phyloP scores from a whole-genome alignment of 2,888 invertebrate species.

The Chromoteleia sp. region DNA sequence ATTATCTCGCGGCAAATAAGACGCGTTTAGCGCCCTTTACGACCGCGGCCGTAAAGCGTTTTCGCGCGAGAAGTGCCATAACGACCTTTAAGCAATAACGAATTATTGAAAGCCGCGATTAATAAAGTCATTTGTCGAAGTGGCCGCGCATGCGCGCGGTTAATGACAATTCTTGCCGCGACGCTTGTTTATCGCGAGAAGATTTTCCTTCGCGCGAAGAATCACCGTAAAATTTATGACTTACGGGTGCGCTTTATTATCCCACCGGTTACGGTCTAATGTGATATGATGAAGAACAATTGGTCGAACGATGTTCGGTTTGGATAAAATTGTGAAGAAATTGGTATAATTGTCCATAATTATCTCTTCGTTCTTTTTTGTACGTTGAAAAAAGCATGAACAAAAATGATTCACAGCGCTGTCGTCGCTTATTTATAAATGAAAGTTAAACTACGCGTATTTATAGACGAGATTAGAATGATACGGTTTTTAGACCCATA shows the following conservation, averaged over 20 bases:
- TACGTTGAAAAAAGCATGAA: too few species aligned
- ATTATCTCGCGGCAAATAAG: background rate
- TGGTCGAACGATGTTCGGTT: background rate
- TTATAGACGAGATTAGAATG: background rate
- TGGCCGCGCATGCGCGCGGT: background rate
- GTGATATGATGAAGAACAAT: background rate
- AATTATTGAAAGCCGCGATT: background rate
- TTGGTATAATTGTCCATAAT: too few species aligned
- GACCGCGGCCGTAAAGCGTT: background rate
- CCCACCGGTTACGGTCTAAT: background rate
- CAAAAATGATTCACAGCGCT: too few species aligned
- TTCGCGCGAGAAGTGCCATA: background rate
- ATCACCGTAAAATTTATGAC: slow-evolving; percentile 5
- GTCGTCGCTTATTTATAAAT: too few species aligned
- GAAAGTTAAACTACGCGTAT: too few species aligned
- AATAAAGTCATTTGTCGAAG: slow-evolving; percentile 8
- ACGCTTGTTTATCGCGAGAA: background rate
- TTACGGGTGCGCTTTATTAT: background rate
- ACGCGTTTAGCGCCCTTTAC: background rate
- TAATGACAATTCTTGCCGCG: slow-evolving; percentile 7
- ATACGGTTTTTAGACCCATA: background rate
- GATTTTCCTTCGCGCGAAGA: background rate
- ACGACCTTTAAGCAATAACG: background rate
- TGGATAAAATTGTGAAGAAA: too few species aligned
- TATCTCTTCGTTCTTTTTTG: too few species aligned